Base-by-base conservation (phyloP, 2,113 vertebrate species). In the Meriones unguiculatus region DNA sequence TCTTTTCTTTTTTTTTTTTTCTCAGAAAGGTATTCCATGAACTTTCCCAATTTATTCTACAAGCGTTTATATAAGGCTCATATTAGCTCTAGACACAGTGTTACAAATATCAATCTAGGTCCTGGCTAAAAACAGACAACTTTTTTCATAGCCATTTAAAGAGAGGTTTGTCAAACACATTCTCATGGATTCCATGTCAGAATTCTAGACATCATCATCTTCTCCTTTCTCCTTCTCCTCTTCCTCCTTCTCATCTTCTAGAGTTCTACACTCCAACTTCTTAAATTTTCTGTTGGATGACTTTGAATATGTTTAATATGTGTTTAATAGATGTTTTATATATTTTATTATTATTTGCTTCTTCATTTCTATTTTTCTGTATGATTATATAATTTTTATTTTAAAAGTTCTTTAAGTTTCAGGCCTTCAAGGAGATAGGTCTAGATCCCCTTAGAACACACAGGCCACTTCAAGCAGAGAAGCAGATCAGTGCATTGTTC, bases 1-100 rank as follows among this genome's bases (percentile, higher is more conserved):
- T n/a, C n/a, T n/a, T n/a, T n/a, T n/a, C n/a, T n/a, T n/a, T 41
- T 41, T 41, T 87, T 22, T 32, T 62, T 88, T 94, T 95, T 88
- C 15, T 85, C 30, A 93, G 28, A 91, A 87, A 81, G 12, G 2
- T 72, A 65, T 96, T 91, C 78, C 1, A 72, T 18, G 41, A 10
- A 15, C 24, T 92, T 62, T 35, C 9, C 30, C 13, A 82, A 65
- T 28, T 64, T 50, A 69, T 82, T 38, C 5, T 30, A 90, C 10
- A 95, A 70, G n/a, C 8, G 85, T 52, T 24, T 88, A 2, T 84
- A 78, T 65, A 94, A 87, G 13, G 13, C 15, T 94, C 75, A 76
- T 64, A 78, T 52, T 75, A 94, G 22, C 35, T 90, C 0, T 28
- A 70, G 30, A 75, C 41, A 84, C 5, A 95, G 38, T 10, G 7